Percentiles rank a stretch among this genome's conserved stretches.
These are phyloP conservation scores for Lycia hirtaria DNA, from an alignment of 2,888 invertebrate species.

Conservation along the genomic window DNA sequence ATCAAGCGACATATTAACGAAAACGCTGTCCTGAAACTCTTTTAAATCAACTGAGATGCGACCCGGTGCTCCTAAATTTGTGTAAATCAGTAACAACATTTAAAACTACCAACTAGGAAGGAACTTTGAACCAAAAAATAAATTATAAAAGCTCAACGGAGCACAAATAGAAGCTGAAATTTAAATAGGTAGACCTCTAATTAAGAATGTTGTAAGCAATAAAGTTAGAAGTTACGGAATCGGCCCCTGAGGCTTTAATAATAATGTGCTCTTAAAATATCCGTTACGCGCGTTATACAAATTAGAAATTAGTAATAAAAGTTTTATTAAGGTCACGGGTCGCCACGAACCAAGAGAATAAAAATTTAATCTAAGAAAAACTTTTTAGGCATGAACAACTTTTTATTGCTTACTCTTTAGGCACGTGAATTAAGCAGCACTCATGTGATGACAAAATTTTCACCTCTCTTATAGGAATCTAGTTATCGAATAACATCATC, in stretches of 20 bases:
- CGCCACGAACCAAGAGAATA: constrained; percentile 4
- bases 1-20: constrained; percentile 55
- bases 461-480: no score
- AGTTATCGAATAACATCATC: no score
- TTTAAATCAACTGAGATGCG: constrained; percentile 23
- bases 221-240: constrained; percentile 56
- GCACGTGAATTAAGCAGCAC: no score
- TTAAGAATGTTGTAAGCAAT: constrained; percentile 56
- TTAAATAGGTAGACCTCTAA: constrained; percentile 47
- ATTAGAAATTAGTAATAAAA: constrained; percentile 31
- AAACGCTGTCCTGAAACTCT: constrained; percentile 61
- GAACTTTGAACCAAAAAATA: constrained; percentile 29
- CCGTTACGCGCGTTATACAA: constrained; percentile 28
- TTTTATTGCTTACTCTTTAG: no score
- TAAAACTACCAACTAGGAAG: constrained; percentile 15
- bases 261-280: constrained; percentile 36
- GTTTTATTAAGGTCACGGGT: constrained; percentile 21
- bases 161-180: constrained; percentile 41
- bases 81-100: constrained; percentile 5
- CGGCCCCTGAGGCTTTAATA: constrained; percentile 51
- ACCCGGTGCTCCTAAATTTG: constrained; percentile 6
- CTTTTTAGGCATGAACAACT: no score
- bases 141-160: constrained; percentile 38
- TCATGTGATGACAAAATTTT: no score
- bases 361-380: no score